Conservation (phyloP, 1,140 invertebrate genomes). For the Oscheius sp. region DNA sequence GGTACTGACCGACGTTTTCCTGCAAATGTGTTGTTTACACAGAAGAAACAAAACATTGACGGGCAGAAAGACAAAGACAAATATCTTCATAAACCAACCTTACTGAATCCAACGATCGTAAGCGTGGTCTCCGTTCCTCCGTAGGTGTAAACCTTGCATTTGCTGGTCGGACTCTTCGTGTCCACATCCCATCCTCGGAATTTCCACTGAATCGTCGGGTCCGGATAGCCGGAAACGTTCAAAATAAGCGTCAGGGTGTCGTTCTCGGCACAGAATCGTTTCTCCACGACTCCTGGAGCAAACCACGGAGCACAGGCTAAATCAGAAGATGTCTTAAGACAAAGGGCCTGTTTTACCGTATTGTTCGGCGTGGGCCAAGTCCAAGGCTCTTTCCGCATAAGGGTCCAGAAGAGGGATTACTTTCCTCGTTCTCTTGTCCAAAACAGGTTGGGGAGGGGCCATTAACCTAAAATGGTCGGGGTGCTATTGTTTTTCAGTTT, state of each 20-base stretch:
- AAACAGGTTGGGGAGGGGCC: conserved; percentile 57
- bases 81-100: too few relatives aligned
- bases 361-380: conserved; percentile 54
- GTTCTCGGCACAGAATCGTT: conserved; percentile 59
- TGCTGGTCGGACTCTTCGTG: conserved; percentile 49
- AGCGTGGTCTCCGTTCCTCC: conserved; percentile 57
- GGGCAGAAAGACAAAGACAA: too few relatives aligned
- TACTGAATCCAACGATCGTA: conserved; percentile 54
- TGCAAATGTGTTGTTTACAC: too few relatives aligned
- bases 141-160: conserved; percentile 53
- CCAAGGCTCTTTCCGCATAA: conserved; percentile 57
- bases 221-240: conserved; percentile 56
- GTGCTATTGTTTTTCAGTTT: background rate
- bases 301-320: conserved; percentile 60
- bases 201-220: conserved; percentile 60
- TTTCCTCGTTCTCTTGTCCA: conserved; percentile 54
- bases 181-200: conserved; percentile 60
- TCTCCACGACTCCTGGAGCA: conserved; percentile 55
- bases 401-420: conserved; percentile 60
- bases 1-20: conserved; percentile 57
- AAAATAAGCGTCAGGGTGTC: conserved; percentile 55
- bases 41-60: too few relatives aligned
- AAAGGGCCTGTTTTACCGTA: conserved; percentile 37
- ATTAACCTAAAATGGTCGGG: conserved; percentile 41
- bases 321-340: background rate